A percentile compares a stretch with the other conserved stretches of the same genome.
phyloP scores from a whole-genome alignment of 2,113 vertebrate genomes.

The Balaeniceps rex region DNA sequence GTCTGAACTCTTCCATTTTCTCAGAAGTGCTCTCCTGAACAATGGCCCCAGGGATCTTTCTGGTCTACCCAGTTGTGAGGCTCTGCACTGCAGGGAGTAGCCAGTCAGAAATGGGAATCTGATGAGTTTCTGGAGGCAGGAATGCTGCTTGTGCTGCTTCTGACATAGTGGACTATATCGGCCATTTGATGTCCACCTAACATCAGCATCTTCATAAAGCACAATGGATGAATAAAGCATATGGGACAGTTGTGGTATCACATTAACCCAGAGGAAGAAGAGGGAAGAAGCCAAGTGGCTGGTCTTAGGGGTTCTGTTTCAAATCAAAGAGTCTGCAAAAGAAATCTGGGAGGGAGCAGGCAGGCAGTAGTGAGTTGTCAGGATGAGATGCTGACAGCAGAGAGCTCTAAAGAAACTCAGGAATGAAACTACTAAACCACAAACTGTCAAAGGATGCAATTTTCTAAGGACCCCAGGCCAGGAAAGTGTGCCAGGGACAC shows the following conservation, averaged over 20 bases:
- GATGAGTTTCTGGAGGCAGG: background rate
- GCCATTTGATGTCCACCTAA: background rate
- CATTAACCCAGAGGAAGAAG: background rate
- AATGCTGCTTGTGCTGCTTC: background rate
- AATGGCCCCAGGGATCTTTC: background rate
- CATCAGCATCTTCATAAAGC: background rate
- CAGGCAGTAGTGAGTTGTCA: background rate
- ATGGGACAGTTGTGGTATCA: background rate
- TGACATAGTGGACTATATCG: background rate
- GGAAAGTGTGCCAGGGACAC: background rate
- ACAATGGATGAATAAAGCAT: background rate
- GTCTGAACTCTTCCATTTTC: background rate
- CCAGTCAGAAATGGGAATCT: background rate
- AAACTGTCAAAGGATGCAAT: background rate
- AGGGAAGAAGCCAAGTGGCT: background rate
- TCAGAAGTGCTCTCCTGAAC: background rate
- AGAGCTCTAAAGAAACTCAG: background rate
- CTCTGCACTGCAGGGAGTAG: background rate
- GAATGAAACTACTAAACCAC: background rate
- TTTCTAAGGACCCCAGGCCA: background rate
- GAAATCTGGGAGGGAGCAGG: background rate
- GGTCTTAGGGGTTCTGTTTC: background rate
- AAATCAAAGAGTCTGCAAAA: background rate
- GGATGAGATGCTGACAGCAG: background rate
- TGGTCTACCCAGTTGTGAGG: background rate